Base-by-base conservation (phyloP, 1,140 invertebrate species). In the Drosophila truncata region DNA sequence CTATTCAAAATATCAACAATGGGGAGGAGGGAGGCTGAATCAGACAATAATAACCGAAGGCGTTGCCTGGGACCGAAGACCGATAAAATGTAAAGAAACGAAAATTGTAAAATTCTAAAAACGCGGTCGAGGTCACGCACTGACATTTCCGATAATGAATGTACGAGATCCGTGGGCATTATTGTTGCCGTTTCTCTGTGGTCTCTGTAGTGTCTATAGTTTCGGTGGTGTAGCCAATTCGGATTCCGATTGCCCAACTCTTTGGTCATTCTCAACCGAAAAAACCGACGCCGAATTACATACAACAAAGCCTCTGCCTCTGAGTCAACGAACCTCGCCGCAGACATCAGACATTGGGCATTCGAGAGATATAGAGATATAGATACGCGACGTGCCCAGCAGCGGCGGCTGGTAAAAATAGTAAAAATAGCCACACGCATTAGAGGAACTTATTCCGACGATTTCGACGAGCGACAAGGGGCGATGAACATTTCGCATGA, bases 121-220 rank as follows among this genome's bases (percentile, higher is more conserved):
- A 84, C 69, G 84, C 84, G 84, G 84, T 87, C 84, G 84, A 84
- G 84, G 84, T 87, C 84, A 88, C 84, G 79, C 85, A 80, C 80
- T 87, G 83, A 88, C 83, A 88, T 87, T 88, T 87, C 81, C 83
- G 72, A 81, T 77, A 76, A 81, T 81, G 65, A 81, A 81, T 81
- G 61, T 80, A 65, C 71, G 44, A 47, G 49, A 52, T 77, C 23
- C 37, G 46, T 31, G 44, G 57, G 42, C 73, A 39, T n/a, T 55
- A 57, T 79, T 59, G 39, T 49, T 41, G 55, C 44, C 42, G 50
- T 76, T 37, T 37, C 27, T 39, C 46, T 62, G 61, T 59, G 5
- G 49, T 52, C 29, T 52, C 49, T 52, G 0, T 33, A 13, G 18
- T 35, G 31, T 54, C 52, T 37, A 37, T 55, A 23, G 52, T 54